Evolutionary conservation across 2,797 vertebrate genomes (phyloP).

Genomic region (Leuciscus waleckii): DNA sequence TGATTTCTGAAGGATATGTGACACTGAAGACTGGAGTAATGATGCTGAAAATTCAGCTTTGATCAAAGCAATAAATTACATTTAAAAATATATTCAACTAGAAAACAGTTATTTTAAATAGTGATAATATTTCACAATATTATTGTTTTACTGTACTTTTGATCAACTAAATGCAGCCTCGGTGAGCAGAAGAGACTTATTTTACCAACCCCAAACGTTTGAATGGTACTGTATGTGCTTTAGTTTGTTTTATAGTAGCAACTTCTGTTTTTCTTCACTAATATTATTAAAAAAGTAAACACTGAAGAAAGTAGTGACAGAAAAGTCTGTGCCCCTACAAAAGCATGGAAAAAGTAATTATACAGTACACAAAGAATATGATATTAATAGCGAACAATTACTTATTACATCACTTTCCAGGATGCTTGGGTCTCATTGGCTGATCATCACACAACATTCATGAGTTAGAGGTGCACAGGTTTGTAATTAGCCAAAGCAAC

Average conservation of each 20-base stretch:
- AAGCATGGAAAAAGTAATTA: not conserved
- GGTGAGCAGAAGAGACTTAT: no score
- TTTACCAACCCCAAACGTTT: no score
- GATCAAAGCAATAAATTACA: no score
- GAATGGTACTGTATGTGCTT: not conserved
- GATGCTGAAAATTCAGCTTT: no score
- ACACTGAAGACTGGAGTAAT: no score
- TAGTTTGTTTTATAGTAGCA: not conserved
- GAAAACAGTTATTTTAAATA: no score
- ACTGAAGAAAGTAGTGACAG: not conserved
- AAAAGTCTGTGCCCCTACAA: not conserved
- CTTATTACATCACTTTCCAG: not conserved
- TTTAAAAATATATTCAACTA: no score
- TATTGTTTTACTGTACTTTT: no score
- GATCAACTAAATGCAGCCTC: no score
- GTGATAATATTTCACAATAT: no score
- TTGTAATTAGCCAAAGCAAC: not conserved
- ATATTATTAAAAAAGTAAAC: not conserved
- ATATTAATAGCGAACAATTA: not conserved
- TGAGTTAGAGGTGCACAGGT: not conserved
- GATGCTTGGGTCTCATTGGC: not conserved
- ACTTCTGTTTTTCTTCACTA: not conserved
- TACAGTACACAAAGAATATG: not conserved
- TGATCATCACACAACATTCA: not conserved
- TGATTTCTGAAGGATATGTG: no score